Evolutionary conservation across 2,888 invertebrate species (phyloP), one percentile per base, ranked within the genome.

Genomic region (Nomada fucata): DNA sequence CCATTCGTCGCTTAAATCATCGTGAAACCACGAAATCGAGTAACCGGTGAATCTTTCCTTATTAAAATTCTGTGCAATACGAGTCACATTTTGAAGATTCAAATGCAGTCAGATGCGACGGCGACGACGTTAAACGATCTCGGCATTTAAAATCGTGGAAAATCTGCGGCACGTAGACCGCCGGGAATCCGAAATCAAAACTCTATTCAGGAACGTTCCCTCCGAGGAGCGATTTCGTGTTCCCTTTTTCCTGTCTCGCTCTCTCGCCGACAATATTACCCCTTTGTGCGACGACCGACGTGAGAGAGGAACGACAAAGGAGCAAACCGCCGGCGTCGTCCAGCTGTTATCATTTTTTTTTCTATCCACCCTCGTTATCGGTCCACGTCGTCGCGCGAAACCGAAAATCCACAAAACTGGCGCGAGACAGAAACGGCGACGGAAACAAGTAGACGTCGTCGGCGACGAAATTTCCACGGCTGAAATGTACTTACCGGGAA

Each of bases 121-220:
- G 15, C 26, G 1, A 5, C 9, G 13, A 15, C 10, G 42, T 23
- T 15, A 1, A 23, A 2, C 64, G 42, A 26, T 60, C 59, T 47
- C 13, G 47, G 60, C 53, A 61, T 73, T 73, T 79, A 73, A 69
- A 81, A 72, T 64, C 36, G 36, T 3, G 52, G 23, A 29, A 61
- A 53, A 72, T 61, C 55, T 57, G 29, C 55, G 23, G 13, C 20
- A 42, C 44, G 42, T n/a, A 15, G 64, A 2, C 75, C 67, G 15
- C 42, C 23, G 63, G 67, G 82, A 71, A 67, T 65, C 64, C 80
- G 74, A 80, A 85, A 85, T 85, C 77, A 85, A 86, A 85, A 86
- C 59, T 68, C 86, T 77, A 83, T 86, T 85, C 86, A 86, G 61
- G 20, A 60, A 42, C 26, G 2, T 29, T 70, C 72, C 65, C 65